Base-by-base conservation (phyloP, 2,113 vertebrate genomes). In the Osmerus mordax region DNA sequence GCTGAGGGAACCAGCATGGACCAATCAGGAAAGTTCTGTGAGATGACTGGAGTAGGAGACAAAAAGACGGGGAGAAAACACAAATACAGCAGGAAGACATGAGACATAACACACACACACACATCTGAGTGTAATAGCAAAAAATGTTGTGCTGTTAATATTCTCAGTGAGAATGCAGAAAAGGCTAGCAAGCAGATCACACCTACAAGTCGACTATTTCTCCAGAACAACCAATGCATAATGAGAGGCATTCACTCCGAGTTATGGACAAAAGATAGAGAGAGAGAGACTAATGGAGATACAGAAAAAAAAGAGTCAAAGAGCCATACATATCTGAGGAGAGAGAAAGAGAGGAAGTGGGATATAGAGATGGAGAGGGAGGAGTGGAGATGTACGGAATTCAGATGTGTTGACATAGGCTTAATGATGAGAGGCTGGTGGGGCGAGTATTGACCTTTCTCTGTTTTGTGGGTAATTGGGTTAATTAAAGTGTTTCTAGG, bases 131-230 rank as follows among this genome's bases (percentile, higher is more conserved):
- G 21, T 21, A 21, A 21, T 21, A 21, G 21, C 21, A 21, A 21
- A 21, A 21, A 21, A 21, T 41, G 6, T 2, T 41, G 36, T 47
- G 9, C 41, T 36, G 9, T 47, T 11, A 47, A 47, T 47, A 47
- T 2, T 28, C 25, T 28, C 25, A 47, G 8, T 47, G 41, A 47
- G 41, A 47, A 47, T 12, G 9, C 41, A 36, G 32, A 36, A 36
- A 79, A 80, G 84, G 83, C 86, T 87, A 84, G 87, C 71, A 82
- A 85, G 88, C 83, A 79, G 85, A 88, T 88, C 87, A 83, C 84
- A 88, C 87, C 87, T 89, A 84, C 88, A 86, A 88, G 86, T 68
- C 82, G 81, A 79, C 84, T 88, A 88, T 90, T 89, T 88, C 86
- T 84, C 69, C 85, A 83, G 86, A 83, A 83, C 84, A 83, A 83